Evolutionary conservation across 2,888 invertebrate species (phyloP).

Genomic region (Protodeltote pygarga): DNA sequence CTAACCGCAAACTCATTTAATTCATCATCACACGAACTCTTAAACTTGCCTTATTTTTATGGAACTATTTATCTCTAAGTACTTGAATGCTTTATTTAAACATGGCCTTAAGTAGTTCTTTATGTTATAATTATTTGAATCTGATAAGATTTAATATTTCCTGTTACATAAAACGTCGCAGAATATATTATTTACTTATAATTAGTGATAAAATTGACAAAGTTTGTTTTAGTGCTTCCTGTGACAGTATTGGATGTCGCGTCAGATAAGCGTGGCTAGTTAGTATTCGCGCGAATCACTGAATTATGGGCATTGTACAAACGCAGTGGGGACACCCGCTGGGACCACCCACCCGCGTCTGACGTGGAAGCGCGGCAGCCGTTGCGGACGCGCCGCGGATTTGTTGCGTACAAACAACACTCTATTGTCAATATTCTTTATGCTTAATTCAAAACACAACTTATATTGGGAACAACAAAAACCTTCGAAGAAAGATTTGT

Average conservation of each 20-base stretch:
- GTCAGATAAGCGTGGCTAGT: constrained; percentile 71
- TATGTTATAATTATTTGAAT: constrained; percentile 34
- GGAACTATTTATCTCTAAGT: neutral
- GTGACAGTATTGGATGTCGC: constrained; percentile 70
- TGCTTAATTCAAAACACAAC: constrained; percentile 15
- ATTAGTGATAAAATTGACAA: constrained; percentile 57
- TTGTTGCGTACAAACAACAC: constrained; percentile 41
- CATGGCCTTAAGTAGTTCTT: neutral
- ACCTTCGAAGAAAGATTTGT: too few species aligned
- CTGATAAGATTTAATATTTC: constrained; percentile 55
- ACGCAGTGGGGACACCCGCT: constrained; percentile 73
- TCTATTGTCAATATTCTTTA: constrained; percentile 38
- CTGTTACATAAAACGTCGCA: constrained; percentile 36
- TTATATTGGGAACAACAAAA: constrained; percentile 17
- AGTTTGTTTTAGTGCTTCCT: constrained; percentile 77
- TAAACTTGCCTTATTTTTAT: constrained; percentile 20
- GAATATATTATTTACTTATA: constrained; percentile 18
- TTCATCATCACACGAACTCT: constrained; percentile 71
- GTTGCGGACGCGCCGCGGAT: constrained; percentile 35
- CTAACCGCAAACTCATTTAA: constrained; percentile 74
- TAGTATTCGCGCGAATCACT: constrained; percentile 80
- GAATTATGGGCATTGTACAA: constrained; percentile 80
- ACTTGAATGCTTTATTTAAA: neutral
- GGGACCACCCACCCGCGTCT: constrained; percentile 79
- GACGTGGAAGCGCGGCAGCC: constrained; percentile 47